Evolutionary conservation across 2,888 invertebrate species (phyloP).

Genomic region (Diarsia mendica): DNA sequence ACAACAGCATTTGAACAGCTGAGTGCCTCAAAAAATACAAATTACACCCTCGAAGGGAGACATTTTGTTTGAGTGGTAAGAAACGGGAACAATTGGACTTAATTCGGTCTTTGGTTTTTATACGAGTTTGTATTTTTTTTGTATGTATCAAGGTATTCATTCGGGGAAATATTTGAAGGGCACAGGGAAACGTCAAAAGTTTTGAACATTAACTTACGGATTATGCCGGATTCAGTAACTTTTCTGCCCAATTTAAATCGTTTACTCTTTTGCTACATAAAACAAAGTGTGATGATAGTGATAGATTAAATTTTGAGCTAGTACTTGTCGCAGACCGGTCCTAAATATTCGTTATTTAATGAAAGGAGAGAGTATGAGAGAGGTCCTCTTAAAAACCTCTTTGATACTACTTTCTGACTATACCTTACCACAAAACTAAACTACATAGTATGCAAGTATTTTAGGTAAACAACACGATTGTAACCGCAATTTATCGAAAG

Average conservation of each 20-base stretch:
- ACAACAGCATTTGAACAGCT: conserved; percentile 24
- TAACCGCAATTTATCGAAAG: conserved; percentile 25
- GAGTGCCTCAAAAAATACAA: conserved; percentile 26
- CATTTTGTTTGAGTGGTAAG: conserved; percentile 38
- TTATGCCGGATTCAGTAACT: conserved; percentile 3
- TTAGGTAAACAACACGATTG: conserved; percentile 11
- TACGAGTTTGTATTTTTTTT: background rate
- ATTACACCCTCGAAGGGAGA: conserved; percentile 28
- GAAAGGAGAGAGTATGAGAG: too few species aligned
- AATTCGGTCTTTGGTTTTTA: conserved; percentile 26
- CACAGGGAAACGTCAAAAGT: background rate
- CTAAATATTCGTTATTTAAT: too few species aligned
- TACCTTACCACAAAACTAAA: background rate
- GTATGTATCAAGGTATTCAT: background rate
- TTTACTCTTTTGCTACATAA: background rate
- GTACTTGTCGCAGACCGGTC: background rate
- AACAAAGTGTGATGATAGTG: background rate
- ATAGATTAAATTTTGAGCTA: background rate
- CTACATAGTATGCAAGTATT: background rate
- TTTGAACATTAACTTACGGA: background rate
- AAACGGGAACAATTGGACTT: conserved; percentile 33
- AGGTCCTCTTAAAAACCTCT: too few species aligned
- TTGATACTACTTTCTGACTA: background rate
- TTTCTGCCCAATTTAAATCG: conserved; percentile 2
- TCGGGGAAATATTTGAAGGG: background rate